Conservation (phyloP, 1,140 invertebrate species). For the Tetramorium simillimum region DNA sequence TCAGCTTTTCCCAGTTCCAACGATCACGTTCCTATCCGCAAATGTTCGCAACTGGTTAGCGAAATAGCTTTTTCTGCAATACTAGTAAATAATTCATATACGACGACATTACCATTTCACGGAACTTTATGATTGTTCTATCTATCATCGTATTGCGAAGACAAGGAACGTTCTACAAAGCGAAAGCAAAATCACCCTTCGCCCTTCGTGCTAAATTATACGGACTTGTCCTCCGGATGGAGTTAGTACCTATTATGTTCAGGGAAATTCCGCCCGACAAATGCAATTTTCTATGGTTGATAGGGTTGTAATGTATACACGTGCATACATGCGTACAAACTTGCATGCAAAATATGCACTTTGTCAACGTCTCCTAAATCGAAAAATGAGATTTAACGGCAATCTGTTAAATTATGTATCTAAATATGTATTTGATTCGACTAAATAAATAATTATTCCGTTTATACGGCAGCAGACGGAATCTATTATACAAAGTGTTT, state of each 20-base stretch:
- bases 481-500: background rate
- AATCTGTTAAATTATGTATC: background rate
- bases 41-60: background rate
- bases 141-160: background rate
- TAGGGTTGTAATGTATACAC: background rate
- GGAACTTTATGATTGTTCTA: constrained; percentile 25
- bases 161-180: background rate
- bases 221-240: constrained; percentile 26
- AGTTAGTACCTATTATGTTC: constrained; percentile 38
- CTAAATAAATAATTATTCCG: background rate
- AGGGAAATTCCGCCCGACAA: constrained; percentile 14
- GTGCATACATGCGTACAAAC: background rate
- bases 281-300: constrained; percentile 54
- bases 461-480: background rate
- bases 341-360: background rate
- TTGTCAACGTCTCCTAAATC: background rate
- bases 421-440: background rate
- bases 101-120: background rate
- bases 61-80: constrained; percentile 18
- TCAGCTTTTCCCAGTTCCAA: background rate
- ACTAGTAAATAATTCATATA: constrained; percentile 37
- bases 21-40: background rate
- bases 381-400: background rate
- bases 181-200: constrained; percentile 47
- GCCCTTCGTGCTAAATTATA: constrained; percentile 49